Percentiles rank a stretch among this genome's conserved stretches.
Conservation (phyloP, 2,888 invertebrate species). For the Petrolisthes manimaculis region DNA sequence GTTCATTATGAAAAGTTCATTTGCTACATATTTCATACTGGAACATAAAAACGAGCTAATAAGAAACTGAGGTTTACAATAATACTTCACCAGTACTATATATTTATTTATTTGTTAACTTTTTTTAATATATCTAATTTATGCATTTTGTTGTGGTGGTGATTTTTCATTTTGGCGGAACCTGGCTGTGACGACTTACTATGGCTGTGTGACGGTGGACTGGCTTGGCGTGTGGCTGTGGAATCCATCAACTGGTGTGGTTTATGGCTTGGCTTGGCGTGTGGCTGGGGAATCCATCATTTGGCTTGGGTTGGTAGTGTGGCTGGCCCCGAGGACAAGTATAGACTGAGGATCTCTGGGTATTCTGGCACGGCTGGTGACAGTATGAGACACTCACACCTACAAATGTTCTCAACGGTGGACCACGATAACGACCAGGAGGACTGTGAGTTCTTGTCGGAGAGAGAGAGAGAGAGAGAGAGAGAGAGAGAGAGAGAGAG, state of each 20-base stretch:
- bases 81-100: background rate
- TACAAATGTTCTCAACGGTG: slow-evolving; percentile 65
- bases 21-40: too few relatives aligned
- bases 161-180: too few relatives aligned
- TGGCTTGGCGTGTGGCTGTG: too few relatives aligned
- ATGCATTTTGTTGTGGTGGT: background rate
- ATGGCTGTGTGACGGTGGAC: too few relatives aligned
- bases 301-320: slow-evolving; percentile 58
- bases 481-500: background rate
- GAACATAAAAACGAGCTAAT: background rate
- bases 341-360: slow-evolving; percentile 59
- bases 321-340: slow-evolving; percentile 61
- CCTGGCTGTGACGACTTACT: too few relatives aligned
- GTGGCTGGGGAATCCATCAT: too few relatives aligned
- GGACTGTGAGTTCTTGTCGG: slow-evolving; percentile 54
- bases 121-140: background rate
- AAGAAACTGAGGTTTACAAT: too few relatives aligned
- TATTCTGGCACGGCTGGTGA: slow-evolving; percentile 65
- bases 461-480: background rate
- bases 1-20: too few relatives aligned
- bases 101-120: background rate
- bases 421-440: slow-evolving; percentile 66
- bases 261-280: too few relatives aligned
- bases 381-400: slow-evolving; percentile 65
- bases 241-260: too few relatives aligned